A percentile compares a stretch with the other conserved stretches of the same genome.
phyloP scores from a whole-genome alignment of 2,113 vertebrate genomes.

The Callionymus lyra region DNA sequence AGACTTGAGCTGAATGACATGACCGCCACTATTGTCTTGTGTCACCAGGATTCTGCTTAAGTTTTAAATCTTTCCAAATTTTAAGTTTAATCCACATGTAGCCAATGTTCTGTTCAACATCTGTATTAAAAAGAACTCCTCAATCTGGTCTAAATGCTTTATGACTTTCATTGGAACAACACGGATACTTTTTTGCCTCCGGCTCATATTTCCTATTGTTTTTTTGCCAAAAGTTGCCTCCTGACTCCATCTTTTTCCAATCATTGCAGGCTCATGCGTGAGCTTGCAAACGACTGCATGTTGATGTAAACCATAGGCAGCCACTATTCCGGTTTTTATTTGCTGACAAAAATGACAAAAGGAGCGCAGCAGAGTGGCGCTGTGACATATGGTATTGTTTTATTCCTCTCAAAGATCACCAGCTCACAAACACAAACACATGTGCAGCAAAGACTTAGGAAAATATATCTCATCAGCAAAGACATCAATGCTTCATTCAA shows the following conservation, averaged over 20 bases:
- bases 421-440: constrained; percentile 23
- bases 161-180: constrained; percentile 35
- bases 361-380: constrained; percentile 33
- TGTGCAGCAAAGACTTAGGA: constrained; percentile 27
- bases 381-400: constrained; percentile 59
- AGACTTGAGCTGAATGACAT: constrained; percentile 53
- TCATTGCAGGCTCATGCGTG: constrained; percentile 16
- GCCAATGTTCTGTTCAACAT: constrained; percentile 22
- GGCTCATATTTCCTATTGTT: constrained; percentile 38
- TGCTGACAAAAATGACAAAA: constrained; percentile 26
- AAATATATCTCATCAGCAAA: constrained; percentile 19
- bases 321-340: constrained; percentile 45
- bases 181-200: constrained; percentile 31
- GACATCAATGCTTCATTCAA: constrained; percentile 31
- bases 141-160: constrained; percentile 26
- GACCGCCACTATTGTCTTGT: neutral
- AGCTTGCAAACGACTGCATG: constrained; percentile 8
- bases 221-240: constrained; percentile 47
- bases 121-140: constrained; percentile 24
- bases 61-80: neutral
- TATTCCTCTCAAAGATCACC: constrained; percentile 23
- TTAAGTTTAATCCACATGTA: constrained; percentile 22
- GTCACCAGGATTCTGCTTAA: constrained; percentile 1
- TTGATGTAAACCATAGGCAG: constrained; percentile 54
- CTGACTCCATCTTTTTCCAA: constrained; percentile 34